Percentiles rank a stretch among this genome's conserved stretches.
Evolutionary conservation across 1,140 invertebrate genomes (phyloP).

Genomic region (Cyclina sinensis): DNA sequence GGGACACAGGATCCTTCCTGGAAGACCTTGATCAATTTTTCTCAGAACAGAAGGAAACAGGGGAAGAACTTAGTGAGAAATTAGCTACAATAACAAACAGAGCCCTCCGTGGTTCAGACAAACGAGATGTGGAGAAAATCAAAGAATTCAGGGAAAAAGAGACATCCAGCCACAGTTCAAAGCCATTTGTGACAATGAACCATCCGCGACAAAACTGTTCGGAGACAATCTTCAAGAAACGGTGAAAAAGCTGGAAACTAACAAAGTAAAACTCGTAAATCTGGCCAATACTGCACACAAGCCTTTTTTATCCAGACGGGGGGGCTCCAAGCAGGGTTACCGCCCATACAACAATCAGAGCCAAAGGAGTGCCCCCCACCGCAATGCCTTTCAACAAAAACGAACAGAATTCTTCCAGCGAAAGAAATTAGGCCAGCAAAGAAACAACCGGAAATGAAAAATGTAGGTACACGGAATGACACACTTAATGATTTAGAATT

Average conservation of each 20-base stretch:
- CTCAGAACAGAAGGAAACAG: background rate
- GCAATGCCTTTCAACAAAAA: constrained; percentile 4
- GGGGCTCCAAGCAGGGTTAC: background rate
- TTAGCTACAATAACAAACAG: too few relatives aligned
- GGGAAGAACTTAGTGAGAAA: background rate
- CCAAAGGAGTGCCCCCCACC: constrained; percentile 3
- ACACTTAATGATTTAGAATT: background rate
- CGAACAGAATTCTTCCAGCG: background rate
- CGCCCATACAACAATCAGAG: background rate
- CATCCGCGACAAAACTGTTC: constrained; percentile 1
- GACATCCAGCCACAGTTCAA: too few relatives aligned
- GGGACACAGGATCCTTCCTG: background rate
- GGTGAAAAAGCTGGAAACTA: background rate
- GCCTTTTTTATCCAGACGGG: constrained; percentile 19
- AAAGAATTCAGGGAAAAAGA: background rate
- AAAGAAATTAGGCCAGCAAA: constrained; percentile 9
- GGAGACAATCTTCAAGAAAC: constrained; percentile 4
- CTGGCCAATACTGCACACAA: background rate
- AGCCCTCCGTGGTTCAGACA: background rate
- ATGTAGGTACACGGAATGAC: background rate
- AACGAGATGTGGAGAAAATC: background rate
- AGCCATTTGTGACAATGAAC: background rate
- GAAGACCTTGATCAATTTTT: background rate
- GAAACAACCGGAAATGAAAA: constrained; percentile 10
- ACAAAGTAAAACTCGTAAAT: background rate